These are phyloP conservation scores for Hylaea fasciaria DNA, from an alignment of 2,888 invertebrate species.

Conservation along the genomic window DNA sequence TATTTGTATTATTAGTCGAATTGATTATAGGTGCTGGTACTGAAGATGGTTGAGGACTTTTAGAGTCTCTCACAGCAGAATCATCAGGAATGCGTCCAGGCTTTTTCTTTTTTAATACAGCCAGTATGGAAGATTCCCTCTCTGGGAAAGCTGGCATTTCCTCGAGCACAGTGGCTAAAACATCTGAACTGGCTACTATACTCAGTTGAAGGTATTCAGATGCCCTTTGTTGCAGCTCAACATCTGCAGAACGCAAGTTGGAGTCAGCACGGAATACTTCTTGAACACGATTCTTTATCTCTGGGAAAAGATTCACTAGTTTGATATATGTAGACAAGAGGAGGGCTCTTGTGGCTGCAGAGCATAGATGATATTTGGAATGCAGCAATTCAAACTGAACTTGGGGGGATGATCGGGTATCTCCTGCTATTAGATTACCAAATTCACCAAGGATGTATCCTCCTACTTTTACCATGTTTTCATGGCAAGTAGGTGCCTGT, in stretches of 20 bases:
- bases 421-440: conserved; percentile 99
- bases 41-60: conserved; percentile 87
- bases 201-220: conserved; percentile 99
- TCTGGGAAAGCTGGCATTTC: conserved; percentile 99
- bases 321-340: conserved; percentile 99
- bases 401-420: conserved; percentile 97
- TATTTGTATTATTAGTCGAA: conserved; percentile 79
- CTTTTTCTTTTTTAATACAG: conserved; percentile 99
- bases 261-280: conserved; percentile 97
- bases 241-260: conserved; percentile 98
- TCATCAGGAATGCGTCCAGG: conserved; percentile 97
- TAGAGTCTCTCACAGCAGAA: conserved; percentile 88
- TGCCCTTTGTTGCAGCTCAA: conserved; percentile 98
- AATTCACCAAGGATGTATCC: conserved; percentile 99
- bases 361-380: conserved; percentile 99
- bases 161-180: conserved; percentile 98
- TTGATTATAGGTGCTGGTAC: conserved; percentile 79
- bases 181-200: conserved; percentile 98
- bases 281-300: conserved; percentile 98
- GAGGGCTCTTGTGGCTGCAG: conserved; percentile 97
- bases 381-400: conserved; percentile 99
- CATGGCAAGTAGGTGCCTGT: conserved; percentile 99
- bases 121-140: conserved; percentile 98
- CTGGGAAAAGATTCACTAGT: conserved; percentile 99
- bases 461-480: conserved; percentile 99